Percentiles rank a stretch among this genome's conserved stretches.
These are phyloP conservation scores for Hylaea fasciaria DNA, from an alignment of 2,888 invertebrate species.

Conservation along the genomic window DNA sequence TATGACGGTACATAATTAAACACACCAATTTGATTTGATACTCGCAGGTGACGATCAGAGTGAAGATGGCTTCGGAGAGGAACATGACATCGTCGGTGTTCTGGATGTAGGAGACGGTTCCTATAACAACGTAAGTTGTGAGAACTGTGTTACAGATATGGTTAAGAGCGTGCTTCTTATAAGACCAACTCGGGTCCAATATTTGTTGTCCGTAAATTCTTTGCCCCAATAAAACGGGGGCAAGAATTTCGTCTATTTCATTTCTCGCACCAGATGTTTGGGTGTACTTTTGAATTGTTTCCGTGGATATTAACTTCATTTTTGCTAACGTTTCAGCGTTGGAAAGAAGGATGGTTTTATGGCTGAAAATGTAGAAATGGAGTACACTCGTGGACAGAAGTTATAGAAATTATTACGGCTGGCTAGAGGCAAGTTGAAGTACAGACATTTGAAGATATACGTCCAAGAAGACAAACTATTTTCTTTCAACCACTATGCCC, in stretches of 20 bases:
- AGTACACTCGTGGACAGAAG: slow-evolving; percentile 15
- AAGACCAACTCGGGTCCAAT: slow-evolving; percentile 65
- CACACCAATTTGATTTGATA: slow-evolving; percentile 55
- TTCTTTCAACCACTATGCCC: no score
- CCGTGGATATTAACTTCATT: slow-evolving; percentile 50
- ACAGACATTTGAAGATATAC: background rate
- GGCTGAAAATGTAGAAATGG: slow-evolving; percentile 15
- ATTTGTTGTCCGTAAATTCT: slow-evolving; percentile 63
- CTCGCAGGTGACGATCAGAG: slow-evolving; percentile 52
- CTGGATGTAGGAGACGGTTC: slow-evolving; percentile 56
- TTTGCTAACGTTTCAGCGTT: slow-evolving; percentile 41
- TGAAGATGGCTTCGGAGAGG: slow-evolving; percentile 62
- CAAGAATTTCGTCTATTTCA: slow-evolving; percentile 57
- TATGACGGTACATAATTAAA: slow-evolving; percentile 48
- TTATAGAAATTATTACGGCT: background rate
- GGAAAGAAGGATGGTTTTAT: slow-evolving; percentile 24
- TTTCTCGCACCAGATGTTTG: slow-evolving; percentile 59
- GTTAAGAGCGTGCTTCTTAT: slow-evolving; percentile 50
- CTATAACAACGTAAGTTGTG: slow-evolving; percentile 59
- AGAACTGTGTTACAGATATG: slow-evolving; percentile 51
- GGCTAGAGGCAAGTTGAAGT: background rate
- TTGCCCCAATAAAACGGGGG: slow-evolving; percentile 53
- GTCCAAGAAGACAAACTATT: no score
- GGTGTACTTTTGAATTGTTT: slow-evolving; percentile 47
- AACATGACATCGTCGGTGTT: slow-evolving; percentile 53